Evolutionary conservation across 2,113 vertebrate species (phyloP).

Genomic region (Rallus limicola): DNA sequence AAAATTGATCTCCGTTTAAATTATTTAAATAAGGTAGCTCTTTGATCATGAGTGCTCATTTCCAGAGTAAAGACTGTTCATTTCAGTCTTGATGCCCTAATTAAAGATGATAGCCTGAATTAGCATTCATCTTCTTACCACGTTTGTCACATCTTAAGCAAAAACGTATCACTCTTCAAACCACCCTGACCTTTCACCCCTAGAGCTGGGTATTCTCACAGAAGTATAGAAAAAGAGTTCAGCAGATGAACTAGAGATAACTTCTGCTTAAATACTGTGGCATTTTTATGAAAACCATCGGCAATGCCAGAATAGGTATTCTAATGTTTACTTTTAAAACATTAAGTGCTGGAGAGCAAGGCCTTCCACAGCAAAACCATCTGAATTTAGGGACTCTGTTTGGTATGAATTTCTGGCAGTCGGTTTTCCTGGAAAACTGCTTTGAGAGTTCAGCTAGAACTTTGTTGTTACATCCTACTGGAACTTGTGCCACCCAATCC

Average conservation of each 20-base stretch:
- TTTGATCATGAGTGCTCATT: conserved; percentile 56
- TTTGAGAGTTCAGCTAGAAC: background rate
- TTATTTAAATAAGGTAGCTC: conserved; percentile 60
- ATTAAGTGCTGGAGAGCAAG: background rate
- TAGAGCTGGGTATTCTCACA: background rate
- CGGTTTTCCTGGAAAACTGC: background rate
- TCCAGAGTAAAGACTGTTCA: conserved; percentile 27
- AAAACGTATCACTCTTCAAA: background rate
- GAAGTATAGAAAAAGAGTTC: background rate
- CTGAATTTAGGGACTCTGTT: background rate
- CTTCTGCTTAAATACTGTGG: background rate
- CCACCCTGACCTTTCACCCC: background rate
- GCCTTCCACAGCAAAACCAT: background rate
- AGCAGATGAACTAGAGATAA: background rate
- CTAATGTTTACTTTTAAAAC: background rate
- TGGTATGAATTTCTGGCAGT: background rate
- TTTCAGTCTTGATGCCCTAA: conserved; percentile 29
- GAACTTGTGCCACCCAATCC: background rate
- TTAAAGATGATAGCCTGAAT: conserved; percentile 53
- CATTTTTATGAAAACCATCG: background rate
- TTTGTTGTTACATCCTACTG: background rate
- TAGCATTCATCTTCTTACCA: conserved; percentile 22
- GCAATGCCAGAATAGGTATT: background rate
- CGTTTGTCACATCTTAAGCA: conserved; percentile 3
- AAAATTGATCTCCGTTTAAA: conserved; percentile 55